Evolutionary conservation across 2,888 invertebrate genomes (phyloP), one percentile per base, ranked within the genome.

Genomic region (Cephonodes hylas): DNA sequence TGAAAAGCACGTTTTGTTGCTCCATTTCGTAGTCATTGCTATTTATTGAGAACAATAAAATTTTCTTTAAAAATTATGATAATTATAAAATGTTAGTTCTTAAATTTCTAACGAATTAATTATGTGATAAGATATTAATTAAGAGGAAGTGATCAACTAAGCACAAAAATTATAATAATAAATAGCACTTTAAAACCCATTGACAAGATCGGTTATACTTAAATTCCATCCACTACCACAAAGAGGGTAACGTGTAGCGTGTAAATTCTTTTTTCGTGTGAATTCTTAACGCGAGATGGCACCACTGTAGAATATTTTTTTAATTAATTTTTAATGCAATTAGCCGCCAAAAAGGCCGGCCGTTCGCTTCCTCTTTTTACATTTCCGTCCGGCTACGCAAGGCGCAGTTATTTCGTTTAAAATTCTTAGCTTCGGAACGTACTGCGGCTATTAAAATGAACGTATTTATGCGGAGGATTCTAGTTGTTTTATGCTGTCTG

Each of bases 301-400:
- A 42, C 4, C 59, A 20, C 25, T 34, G 3, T 5, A 22, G 34
- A 48, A 71, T 67, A 62, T 63, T 58, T 66, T 67, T 72, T 69
- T 61, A 70, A 75, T 72, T 73, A 61, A 67, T 71, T 75, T 66
- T 75, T 66, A 73, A 75, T 74, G 74, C 64, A 75, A 75, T 74
- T 75, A 75, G 62, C 60, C 61, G 46, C 57, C 61, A 60, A 61
- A 64, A 61, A 64, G 25, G 23, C 34, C 15, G 25, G 58, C 46
- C 42, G n/a, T n/a, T n/a, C n/a, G n/a, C n/a, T n/a, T 60, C 46
- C 58, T 59, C 62, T 66, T 67, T 60, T 31, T 53, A 38, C 42
- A 18, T 64, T 20, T 59, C 31, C 61, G 59, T 42, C 45, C 46
- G 3, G n/a, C n/a, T 1, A 6, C 22, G n/a, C 34, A 7, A 3